Evolutionary conservation across 35 echinoderm and acorn worm genomes (phyloP), one percentile per base, ranked within the genome.

Genomic region (Amphiura filiformis): DNA sequence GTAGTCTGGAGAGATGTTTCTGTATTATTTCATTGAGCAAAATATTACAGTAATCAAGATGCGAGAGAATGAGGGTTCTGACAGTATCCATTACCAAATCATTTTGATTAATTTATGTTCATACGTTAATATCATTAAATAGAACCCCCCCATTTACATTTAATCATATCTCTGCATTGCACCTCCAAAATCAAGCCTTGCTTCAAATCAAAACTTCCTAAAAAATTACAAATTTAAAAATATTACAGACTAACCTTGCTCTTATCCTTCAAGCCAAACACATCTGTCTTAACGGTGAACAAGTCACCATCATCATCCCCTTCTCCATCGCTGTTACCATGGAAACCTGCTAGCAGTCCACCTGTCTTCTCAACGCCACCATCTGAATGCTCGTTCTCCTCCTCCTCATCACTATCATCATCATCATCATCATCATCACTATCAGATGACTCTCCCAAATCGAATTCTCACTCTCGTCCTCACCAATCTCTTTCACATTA

Each of bases 281-380:
- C 88, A 34, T 57, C 81, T 31, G 76, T 80, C 81, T 91, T 91
- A 80, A 91, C 91, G 4, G 84, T 82, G 30, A 95, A 81, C 28
- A 95, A 82, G 44, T 88, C 65, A 28, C 91, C 89, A 38, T 93
- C 92, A 79, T 91, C 93, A 33, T 95, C 78, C 0, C 70, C 89
- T 41, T 92, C 84, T 38, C 80, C 93, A 77, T 87, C 93, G 49
- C 87, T 86, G 22, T 90, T 84, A 3, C 33, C 77, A 81, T 92
- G 77, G 84, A 76, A 87, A 79, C 79, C 85, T 35, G 83, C 37
- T 30, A 31, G 26, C 56, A 37, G 7, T 56, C 13, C 56, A 23
- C 56, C 52, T 36, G 47, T 75, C 49, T 84, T 76, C 56, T 79
- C 83, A 81, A 41, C 56, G 34, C 34, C 56, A 89, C 23, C 39